Conservation (phyloP, 2,888 invertebrate species). For the Drosophila mayaguana region DNA sequence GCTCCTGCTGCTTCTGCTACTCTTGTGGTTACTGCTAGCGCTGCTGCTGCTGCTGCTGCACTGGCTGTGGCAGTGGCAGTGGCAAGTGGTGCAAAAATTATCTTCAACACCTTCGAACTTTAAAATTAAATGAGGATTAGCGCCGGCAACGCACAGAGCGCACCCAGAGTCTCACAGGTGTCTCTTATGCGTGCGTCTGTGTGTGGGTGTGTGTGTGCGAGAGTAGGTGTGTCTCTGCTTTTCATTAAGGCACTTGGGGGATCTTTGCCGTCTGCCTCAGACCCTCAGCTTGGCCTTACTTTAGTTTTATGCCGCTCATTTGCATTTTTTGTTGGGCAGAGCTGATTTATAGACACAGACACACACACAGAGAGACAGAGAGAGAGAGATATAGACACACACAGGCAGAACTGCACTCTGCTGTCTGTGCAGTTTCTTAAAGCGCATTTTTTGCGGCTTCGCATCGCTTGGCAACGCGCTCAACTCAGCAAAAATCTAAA, state of each 20-base stretch:
- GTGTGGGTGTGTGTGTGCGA: slow-evolving; percentile 20
- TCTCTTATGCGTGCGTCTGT: slow-evolving; percentile 11
- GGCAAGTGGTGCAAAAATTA: slow-evolving; percentile 82
- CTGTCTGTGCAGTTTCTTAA: slow-evolving; percentile 52
- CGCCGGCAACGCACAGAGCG: slow-evolving; percentile 74
- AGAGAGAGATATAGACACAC: background rate
- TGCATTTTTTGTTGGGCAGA: slow-evolving; percentile 66
- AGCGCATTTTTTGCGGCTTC: slow-evolving; percentile 37
- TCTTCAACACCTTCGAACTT: slow-evolving; percentile 85
- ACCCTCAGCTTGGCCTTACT: slow-evolving; percentile 26
- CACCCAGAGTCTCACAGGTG: slow-evolving; percentile 32
- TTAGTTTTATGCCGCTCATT: slow-evolving; percentile 69
- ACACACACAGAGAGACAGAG: background rate
- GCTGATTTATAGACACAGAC: slow-evolving; percentile 53
- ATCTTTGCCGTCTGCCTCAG: slow-evolving; percentile 66
- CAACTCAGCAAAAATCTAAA: slow-evolving; percentile 26
- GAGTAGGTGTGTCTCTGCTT: slow-evolving; percentile 56
- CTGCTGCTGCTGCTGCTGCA: slow-evolving; percentile 17
- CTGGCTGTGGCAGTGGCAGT: slow-evolving; percentile 36
- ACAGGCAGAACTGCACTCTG: background rate
- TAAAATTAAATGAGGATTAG: slow-evolving; percentile 85
- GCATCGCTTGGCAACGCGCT: slow-evolving; percentile 47
- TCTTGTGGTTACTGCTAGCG: slow-evolving; percentile 26
- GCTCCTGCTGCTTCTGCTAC: slow-evolving; percentile 33
- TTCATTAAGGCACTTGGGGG: slow-evolving; percentile 75